phyloP scores from a whole-genome alignment of 2,797 vertebrate genomes.

The Potorous gilbertii region DNA sequence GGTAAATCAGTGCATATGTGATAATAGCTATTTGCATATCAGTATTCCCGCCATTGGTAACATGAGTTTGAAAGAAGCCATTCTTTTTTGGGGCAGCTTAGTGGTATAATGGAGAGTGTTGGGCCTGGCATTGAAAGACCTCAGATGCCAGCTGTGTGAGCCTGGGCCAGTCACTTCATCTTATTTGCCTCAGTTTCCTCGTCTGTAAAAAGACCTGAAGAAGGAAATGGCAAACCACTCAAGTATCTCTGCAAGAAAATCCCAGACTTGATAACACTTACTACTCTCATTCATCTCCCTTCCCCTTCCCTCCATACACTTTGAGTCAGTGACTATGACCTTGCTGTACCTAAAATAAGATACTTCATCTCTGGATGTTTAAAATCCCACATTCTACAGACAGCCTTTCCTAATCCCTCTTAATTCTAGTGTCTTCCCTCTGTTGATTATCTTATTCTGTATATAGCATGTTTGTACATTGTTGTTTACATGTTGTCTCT shows the following conservation, averaged over 20 bases:
- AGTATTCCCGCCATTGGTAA: not conserved
- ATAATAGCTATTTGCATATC: conserved; percentile 1
- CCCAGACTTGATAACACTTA: not conserved
- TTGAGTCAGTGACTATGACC: no score
- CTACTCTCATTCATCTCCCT: no score
- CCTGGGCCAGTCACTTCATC: not conserved
- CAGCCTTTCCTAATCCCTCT: not conserved
- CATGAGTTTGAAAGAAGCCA: not conserved
- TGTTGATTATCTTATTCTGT: not conserved
- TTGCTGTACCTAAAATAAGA: no score
- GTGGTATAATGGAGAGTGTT: not conserved
- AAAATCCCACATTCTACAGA: not conserved
- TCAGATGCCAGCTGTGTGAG: not conserved
- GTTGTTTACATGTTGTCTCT: not conserved
- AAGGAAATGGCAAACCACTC: not conserved
- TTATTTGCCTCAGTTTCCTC: not conserved
- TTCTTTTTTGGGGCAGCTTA: not conserved
- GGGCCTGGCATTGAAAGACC: not conserved
- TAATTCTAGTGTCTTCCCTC: not conserved
- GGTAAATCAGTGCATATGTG: not conserved
- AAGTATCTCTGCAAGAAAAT: not conserved
- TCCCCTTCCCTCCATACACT: no score
- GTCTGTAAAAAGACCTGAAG: not conserved
- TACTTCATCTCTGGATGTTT: not conserved
- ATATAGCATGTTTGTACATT: not conserved